Percentiles rank a stretch among this genome's conserved stretches.
These are phyloP conservation scores for Bolinopsis microptera DNA, from an alignment of 37 sponge, comb jelly and placozoan species.

Conservation along the genomic window DNA sequence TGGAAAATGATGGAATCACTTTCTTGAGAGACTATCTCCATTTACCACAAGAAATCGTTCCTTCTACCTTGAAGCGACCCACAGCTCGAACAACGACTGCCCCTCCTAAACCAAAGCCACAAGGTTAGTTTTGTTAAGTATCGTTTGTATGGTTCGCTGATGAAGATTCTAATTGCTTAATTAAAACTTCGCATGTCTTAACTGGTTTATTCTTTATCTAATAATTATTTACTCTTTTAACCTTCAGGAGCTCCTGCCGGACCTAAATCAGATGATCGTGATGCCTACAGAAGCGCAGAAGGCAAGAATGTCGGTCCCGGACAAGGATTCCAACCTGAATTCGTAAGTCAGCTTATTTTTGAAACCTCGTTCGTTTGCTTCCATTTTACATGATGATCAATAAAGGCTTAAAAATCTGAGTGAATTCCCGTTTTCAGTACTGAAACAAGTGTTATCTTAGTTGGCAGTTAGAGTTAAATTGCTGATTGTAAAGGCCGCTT, in stretches of 20 bases:
- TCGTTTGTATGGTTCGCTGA: no score
- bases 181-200: no score
- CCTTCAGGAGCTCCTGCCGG: conserved; percentile 66
- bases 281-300: conserved; percentile 65
- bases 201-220: not conserved
- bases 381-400: conserved; percentile 19
- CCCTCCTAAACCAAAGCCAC: conserved; percentile 65
- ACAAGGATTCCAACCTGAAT: conserved; percentile 62
- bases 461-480: not conserved
- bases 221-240: no score
- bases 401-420: conserved; percentile 13
- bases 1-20: conserved; percentile 95
- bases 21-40: conserved; percentile 93
- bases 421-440: not conserved
- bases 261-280: conserved; percentile 67
- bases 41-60: conserved; percentile 94
- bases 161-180: not conserved
- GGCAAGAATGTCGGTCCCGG: conserved; percentile 65
- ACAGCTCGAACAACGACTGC: conserved; percentile 73
- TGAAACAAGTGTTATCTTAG: conserved; percentile 48
- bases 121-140: no score
- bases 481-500: conserved; percentile 57
- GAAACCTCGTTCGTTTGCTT: not conserved
- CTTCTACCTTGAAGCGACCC: conserved; percentile 90
- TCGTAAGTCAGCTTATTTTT: conserved; percentile 73